These are phyloP conservation scores for Drosophila bipectinata DNA, from an alignment of 1,140 invertebrate species.

Conservation along the genomic window DNA sequence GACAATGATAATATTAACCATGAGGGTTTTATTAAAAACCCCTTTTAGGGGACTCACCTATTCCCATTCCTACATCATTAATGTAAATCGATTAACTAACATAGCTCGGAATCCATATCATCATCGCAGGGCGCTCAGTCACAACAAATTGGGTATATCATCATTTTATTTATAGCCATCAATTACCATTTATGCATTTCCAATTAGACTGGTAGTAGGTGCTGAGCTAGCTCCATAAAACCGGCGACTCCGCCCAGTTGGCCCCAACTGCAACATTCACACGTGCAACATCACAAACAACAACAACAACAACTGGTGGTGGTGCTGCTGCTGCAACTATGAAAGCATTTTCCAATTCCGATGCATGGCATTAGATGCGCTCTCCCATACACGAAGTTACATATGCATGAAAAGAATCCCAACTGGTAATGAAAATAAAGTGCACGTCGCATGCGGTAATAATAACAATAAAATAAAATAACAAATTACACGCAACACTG, in stretches of 20 bases:
- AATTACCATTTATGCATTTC: constrained; percentile 73
- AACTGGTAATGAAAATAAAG: constrained; percentile 83
- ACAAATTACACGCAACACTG: constrained; percentile 83
- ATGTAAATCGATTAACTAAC: constrained; percentile 30
- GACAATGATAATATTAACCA: neutral
- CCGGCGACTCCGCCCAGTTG: constrained; percentile 15
- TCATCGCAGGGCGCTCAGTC: constrained; percentile 8
- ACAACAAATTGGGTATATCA: constrained; percentile 42
- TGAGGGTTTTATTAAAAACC: neutral
- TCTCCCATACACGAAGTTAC: constrained; percentile 67
- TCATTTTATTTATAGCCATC: constrained; percentile 64
- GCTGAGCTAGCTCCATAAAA: constrained; percentile 21
- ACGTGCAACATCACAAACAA: constrained; percentile 55
- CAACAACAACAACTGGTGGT: neutral
- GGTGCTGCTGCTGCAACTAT: constrained; percentile 28
- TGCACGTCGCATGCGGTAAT: constrained; percentile 82
- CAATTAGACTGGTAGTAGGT: constrained; percentile 67
- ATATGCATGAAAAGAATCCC: constrained; percentile 78
- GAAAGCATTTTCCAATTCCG: constrained; percentile 53
- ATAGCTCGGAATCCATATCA: constrained; percentile 18
- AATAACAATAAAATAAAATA: constrained; percentile 84
- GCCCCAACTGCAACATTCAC: constrained; percentile 57
- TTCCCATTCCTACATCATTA: constrained; percentile 11
- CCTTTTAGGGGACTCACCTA: neutral
- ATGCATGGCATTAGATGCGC: constrained; percentile 53